Conservation (phyloP, 2,113 vertebrate species). For the Aplodontia rufa region DNA sequence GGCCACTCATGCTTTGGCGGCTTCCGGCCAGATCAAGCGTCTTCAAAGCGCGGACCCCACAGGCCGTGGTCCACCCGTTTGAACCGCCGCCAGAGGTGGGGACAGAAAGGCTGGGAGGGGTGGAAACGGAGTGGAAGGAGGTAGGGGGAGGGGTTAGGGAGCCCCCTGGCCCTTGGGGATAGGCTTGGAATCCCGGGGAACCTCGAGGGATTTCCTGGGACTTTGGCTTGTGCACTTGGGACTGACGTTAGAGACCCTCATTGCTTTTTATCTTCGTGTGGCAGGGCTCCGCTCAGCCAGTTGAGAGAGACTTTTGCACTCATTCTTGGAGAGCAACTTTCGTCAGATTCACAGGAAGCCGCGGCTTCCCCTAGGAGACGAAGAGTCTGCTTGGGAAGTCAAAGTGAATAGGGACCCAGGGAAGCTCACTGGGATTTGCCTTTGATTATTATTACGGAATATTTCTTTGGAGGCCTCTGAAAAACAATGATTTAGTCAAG, state of each 20-base stretch:
- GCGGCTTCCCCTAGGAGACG: background rate
- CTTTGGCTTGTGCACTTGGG: no score
- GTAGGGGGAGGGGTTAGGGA: background rate
- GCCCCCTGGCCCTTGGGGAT: rapidly evolving
- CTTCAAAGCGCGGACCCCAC: rapidly evolving
- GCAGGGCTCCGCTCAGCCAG: background rate
- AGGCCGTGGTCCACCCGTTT: rapidly evolving
- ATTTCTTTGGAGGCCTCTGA: background rate
- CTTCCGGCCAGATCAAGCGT: rapidly evolving
- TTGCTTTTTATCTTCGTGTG: background rate
- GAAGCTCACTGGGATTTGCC: background rate
- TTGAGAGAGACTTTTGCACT: background rate
- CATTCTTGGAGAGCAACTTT: background rate
- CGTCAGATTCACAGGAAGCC: background rate
- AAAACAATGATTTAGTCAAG: background rate
- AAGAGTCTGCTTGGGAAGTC: background rate
- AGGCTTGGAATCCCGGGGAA: background rate
- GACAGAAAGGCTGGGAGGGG: background rate
- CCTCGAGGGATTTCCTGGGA: background rate
- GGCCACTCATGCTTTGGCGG: background rate
- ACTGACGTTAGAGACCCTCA: no score
- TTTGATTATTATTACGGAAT: background rate
- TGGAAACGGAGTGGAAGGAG: no score
- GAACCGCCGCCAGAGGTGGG: background rate
- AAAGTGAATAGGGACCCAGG: background rate